These are phyloP conservation scores for Ceuthmochares aereus DNA, from an alignment of 2,113 vertebrate species.

Conservation along the genomic window DNA sequence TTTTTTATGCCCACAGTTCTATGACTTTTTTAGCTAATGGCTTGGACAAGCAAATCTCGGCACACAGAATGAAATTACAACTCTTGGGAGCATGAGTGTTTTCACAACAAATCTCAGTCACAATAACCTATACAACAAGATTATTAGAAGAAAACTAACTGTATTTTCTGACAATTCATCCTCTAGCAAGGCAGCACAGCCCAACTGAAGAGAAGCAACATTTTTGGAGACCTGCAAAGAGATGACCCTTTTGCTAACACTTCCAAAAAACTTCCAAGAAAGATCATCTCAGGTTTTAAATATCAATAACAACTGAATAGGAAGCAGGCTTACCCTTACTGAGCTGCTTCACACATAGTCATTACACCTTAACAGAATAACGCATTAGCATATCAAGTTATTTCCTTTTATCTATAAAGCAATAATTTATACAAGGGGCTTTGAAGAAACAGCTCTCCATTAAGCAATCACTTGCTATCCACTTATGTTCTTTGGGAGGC, in stretches of 20 bases:
- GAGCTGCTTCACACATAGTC: not conserved
- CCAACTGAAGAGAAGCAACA: not conserved
- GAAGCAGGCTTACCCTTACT: not conserved
- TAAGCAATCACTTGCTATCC: not conserved
- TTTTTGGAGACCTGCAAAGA: not conserved
- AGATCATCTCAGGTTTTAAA: not conserved
- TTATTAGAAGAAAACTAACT: not conserved
- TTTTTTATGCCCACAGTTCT: rapidly evolving
- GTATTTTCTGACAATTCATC: not conserved
- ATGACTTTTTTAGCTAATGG: not conserved
- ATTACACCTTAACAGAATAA: not conserved
- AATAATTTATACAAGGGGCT: not conserved
- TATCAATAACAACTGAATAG: rapidly evolving
- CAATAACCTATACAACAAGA: not conserved
- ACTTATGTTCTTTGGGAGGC: not conserved
- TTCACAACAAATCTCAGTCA: not conserved
- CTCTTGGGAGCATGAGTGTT: not conserved
- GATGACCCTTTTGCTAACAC: not conserved
- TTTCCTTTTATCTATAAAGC: not conserved
- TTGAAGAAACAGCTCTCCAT: not conserved
- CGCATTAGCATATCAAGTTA: not conserved
- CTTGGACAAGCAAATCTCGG: not conserved
- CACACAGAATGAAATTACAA: not conserved
- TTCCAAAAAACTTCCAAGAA: not conserved
- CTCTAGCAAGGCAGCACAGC: not conserved